Evolutionary conservation across 2,113 vertebrate species (phyloP).

Genomic region (Sterrhoptilus dennistouni): DNA sequence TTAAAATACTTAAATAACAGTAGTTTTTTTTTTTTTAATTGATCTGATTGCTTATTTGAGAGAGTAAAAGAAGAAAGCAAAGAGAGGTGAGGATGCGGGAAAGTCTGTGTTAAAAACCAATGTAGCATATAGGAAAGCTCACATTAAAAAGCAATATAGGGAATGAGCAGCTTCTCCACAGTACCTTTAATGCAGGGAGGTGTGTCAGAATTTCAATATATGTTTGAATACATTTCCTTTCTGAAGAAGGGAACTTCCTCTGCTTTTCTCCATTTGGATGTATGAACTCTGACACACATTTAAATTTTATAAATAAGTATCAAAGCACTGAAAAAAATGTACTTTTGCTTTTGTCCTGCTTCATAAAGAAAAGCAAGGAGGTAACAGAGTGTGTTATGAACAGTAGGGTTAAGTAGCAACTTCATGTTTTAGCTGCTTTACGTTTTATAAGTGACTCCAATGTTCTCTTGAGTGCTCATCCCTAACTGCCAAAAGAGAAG

Average conservation of each 20-base stretch:
- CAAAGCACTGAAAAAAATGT: neutral
- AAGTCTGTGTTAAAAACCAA: neutral
- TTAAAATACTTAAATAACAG: neutral
- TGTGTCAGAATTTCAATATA: neutral
- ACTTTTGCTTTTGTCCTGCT: neutral
- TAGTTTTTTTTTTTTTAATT: neutral
- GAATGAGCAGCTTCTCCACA: neutral
- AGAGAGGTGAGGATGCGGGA: neutral
- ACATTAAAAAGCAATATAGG: accelerated
- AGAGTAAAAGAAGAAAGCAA: neutral
- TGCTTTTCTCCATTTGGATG: neutral
- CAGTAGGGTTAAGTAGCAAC: neutral
- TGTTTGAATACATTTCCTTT: neutral
- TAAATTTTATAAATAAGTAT: neutral
- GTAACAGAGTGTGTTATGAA: neutral
- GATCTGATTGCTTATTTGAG: neutral
- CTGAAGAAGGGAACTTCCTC: neutral
- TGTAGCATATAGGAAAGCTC: neutral
- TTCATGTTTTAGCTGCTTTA: neutral
- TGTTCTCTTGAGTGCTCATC: neutral
- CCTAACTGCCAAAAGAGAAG: neutral
- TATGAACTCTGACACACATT: neutral
- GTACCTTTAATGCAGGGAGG: neutral
- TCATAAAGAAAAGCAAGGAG: neutral
- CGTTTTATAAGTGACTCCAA: neutral